Conservation (phyloP, 2,888 invertebrate genomes). For the Psococerastis gibbosa region DNA sequence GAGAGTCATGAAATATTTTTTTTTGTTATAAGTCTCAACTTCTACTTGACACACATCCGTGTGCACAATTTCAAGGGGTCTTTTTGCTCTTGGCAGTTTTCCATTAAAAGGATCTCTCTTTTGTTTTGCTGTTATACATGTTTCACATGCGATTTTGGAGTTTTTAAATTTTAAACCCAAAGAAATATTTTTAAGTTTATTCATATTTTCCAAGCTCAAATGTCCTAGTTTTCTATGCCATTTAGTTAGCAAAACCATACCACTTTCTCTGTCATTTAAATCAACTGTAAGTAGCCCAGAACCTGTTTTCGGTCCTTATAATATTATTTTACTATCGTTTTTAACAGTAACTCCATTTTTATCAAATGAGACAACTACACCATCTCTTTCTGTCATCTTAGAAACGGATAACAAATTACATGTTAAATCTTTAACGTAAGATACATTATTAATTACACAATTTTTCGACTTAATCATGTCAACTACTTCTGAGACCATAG, state of each 20-base stretch:
- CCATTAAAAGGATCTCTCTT: slow-evolving; percentile 9
- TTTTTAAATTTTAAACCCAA: too few species aligned
- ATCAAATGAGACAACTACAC: too few species aligned
- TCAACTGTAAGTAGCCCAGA: too few species aligned
- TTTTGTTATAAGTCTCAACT: slow-evolving; percentile 5
- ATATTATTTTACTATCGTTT: slow-evolving; percentile 4
- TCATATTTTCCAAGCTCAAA: too few species aligned
- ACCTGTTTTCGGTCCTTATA: slow-evolving; percentile 6
- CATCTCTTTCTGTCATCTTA: slow-evolving; percentile 12
- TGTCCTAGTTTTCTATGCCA: too few species aligned
- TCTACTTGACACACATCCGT: slow-evolving; percentile 12
- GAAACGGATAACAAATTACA: slow-evolving; percentile 13
- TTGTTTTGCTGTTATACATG: slow-evolving; percentile 12
- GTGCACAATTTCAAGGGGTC: slow-evolving; percentile 12
- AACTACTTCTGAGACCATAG: background rate
- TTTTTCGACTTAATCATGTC: slow-evolving; percentile 1
- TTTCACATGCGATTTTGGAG: slow-evolving; percentile 10
- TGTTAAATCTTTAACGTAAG: slow-evolving; percentile 11
- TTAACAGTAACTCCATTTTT: slow-evolving; percentile 11
- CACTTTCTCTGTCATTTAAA: too few species aligned
- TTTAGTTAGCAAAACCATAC: too few species aligned
- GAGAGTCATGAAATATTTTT: slow-evolving; percentile 11
- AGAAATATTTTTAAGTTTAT: too few species aligned
- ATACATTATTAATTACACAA: slow-evolving; percentile 10
- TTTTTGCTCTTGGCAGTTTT: slow-evolving; percentile 9